Base-by-base conservation (phyloP, 2,888 invertebrate genomes). In the Pasiphila rectangulata region DNA sequence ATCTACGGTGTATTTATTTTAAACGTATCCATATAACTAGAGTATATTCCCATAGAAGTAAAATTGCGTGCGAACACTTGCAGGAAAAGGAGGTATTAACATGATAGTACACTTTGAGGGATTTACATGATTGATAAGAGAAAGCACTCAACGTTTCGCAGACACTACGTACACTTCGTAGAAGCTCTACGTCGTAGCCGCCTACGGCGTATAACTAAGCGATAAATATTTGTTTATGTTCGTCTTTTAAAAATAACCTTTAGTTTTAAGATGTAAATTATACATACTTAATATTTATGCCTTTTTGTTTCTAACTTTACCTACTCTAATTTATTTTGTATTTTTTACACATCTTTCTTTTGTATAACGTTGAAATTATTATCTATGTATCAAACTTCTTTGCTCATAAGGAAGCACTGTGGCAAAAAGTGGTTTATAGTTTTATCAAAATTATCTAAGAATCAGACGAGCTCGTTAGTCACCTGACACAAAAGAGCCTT, bases 141-240 rank as follows among this genome's bases (percentile, higher is more conserved):
- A 44, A 45, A 50, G 40, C 49, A 50, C 49, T 50, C 36, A 50
- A 25, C 44, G 40, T 16, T 37, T 34, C 38, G 38, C 38, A 45
- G 38, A 21, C 23, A 12, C 32, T 32, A 34, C 42, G 25, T 21
- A 10, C 32, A 32, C 9, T 4, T 32, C 44, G 39, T 35, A 43
- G 42, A 39, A 3, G 4, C 42, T 17, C 47, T 45, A 32, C 32
- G 19, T 1, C 27, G 39, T 42, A 43, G 32, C 12, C 10, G 9
- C 35, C 46, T 47, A 47, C 38, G 34, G 24, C 37, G 25, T 21
- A 48, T 38, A 42, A 13, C 25, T 34, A 27, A 9, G 2, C 9
- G 17, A 4, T n/a, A 30, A 17, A n/a, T n/a, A n/a, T n/a, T n/a
- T n/a, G n/a, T n/a, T n/a, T n/a, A n/a, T n/a, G n/a, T n/a, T n/a